These are phyloP conservation scores for Drosophila tanythrix DNA, from an alignment of 2,888 invertebrate genomes.

Conservation along the genomic window DNA sequence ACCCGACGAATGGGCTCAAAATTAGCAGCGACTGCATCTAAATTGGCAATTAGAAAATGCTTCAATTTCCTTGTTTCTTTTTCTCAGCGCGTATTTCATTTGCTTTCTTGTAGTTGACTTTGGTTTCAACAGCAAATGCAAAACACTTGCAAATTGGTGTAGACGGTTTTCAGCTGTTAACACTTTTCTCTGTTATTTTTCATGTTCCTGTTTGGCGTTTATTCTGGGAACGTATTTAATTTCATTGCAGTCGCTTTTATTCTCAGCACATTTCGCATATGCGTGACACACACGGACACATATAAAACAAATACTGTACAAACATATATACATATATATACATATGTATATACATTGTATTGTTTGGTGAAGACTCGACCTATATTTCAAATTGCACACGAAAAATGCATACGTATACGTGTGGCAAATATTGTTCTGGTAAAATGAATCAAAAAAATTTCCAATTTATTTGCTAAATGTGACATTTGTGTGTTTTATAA, in stretches of 20 bases:
- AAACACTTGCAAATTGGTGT: slow-evolving; percentile 41
- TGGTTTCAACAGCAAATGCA: slow-evolving; percentile 62
- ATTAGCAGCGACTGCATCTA: slow-evolving; percentile 78
- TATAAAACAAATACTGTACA: neutral
- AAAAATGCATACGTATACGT: slow-evolving; percentile 2
- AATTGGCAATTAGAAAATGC: slow-evolving; percentile 80
- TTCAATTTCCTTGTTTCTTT: slow-evolving; percentile 67
- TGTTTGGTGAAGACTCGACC: slow-evolving; percentile 51
- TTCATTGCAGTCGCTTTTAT: slow-evolving; percentile 58
- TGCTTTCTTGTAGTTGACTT: slow-evolving; percentile 47
- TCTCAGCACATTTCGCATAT: slow-evolving; percentile 26
- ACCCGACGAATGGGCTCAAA: slow-evolving; percentile 71
- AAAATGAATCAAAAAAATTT: slow-evolving; percentile 21
- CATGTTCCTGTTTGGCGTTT: slow-evolving; percentile 55
- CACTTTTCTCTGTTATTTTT: slow-evolving; percentile 37
- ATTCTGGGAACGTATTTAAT: slow-evolving; percentile 66
- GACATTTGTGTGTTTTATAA: neutral
- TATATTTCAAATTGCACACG: slow-evolving; percentile 42
- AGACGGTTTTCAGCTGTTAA: slow-evolving; percentile 12
- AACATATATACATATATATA: neutral
- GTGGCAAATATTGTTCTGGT: slow-evolving; percentile 27
- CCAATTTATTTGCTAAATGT: neutral
- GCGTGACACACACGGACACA: slow-evolving; percentile 14
- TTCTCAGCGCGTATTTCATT: slow-evolving; percentile 65
- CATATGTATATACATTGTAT: neutral